A percentile compares a stretch with the other conserved stretches of the same genome.
Evolutionary conservation across 2,888 invertebrate genomes (phyloP).

Genomic region (Margaritifera margaritifera): DNA sequence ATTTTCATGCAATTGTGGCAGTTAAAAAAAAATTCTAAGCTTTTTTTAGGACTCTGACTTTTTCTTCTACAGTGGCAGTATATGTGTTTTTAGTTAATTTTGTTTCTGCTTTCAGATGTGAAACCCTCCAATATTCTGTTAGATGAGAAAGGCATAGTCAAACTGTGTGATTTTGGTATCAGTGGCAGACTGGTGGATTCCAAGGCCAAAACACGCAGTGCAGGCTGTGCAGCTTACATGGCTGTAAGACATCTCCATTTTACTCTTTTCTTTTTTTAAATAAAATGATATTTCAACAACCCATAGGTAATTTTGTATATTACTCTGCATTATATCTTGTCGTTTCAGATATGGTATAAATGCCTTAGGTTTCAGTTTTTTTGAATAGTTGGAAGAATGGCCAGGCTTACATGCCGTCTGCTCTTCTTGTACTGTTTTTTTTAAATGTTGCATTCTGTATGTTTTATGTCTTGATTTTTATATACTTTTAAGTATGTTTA

Average conservation of each 20-base stretch:
- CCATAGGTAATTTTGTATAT: neutral
- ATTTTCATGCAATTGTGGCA: no score
- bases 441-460: no score
- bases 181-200: conserved; percentile 98
- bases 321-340: neutral
- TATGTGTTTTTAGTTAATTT: conserved; percentile 1
- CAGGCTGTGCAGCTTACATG: conserved; percentile 99
- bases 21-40: no score
- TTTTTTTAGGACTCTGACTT: no score
- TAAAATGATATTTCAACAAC: neutral
- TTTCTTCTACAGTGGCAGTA: neutral
- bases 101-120: conserved; percentile 80
- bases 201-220: conserved; percentile 96
- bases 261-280: neutral
- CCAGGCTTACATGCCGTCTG: no score
- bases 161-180: conserved; percentile 99
- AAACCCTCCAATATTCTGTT: conserved; percentile 99
- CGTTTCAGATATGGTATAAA: neutral
- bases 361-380: no score
- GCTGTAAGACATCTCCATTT: conserved; percentile 81
- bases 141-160: conserved; percentile 94
- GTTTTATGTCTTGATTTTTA: no score
- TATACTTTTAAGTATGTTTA: no score
- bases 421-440: no score
- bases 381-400: no score